Conservation (phyloP, 1,140 invertebrate species). For the Drosophila prosaltans region DNA sequence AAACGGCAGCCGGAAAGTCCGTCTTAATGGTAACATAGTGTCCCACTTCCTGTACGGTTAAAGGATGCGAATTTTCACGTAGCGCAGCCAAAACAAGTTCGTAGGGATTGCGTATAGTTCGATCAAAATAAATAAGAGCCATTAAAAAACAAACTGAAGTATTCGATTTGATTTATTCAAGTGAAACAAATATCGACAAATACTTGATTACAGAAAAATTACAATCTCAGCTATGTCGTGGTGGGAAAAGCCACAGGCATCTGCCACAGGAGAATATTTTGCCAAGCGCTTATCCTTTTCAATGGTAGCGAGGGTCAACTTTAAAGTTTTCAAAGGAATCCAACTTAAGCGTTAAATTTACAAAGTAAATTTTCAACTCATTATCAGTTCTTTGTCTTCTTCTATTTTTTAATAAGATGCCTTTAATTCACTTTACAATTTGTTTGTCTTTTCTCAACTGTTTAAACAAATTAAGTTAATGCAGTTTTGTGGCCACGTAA, state of each 20-base stretch:
- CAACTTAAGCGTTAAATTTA: no score
- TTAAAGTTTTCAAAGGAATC: background rate
- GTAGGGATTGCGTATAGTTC: slow-evolving; percentile 24
- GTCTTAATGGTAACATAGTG: slow-evolving; percentile 28
- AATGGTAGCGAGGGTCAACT: background rate
- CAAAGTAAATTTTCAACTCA: no score
- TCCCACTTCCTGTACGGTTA: slow-evolving; percentile 12
- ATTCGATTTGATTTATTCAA: slow-evolving; percentile 23
- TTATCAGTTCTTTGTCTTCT: no score
- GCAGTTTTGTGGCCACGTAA: no score
- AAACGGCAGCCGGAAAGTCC: slow-evolving; percentile 35
- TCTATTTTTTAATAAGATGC: no score
- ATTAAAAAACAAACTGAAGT: slow-evolving; percentile 20
- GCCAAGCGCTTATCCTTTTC: background rate
- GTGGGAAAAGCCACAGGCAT: slow-evolving; percentile 16
- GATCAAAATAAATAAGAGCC: slow-evolving; percentile 42
- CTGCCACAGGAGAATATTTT: slow-evolving; percentile 23
- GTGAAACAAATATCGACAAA: slow-evolving; percentile 14
- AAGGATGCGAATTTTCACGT: background rate
- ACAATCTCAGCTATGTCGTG: slow-evolving; percentile 18
- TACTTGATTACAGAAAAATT: background rate
- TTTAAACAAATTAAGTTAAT: no score
- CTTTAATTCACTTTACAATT: no score
- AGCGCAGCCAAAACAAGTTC: slow-evolving; percentile 34
- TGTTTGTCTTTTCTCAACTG: no score